Conservation (phyloP, 2,113 vertebrate species). For the Psophia crepitans region DNA sequence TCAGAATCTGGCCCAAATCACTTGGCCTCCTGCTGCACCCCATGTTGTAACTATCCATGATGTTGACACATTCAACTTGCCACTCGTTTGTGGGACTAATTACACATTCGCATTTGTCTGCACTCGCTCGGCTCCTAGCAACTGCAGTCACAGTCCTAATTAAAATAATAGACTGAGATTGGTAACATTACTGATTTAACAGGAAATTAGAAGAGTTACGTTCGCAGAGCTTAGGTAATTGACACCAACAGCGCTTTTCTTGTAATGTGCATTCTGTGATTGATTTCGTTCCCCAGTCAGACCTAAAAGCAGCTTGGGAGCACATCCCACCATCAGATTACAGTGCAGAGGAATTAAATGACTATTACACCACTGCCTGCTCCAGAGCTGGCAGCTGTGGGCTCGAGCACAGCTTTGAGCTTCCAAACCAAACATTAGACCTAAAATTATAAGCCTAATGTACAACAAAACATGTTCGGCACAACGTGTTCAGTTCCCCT, state of each 20-base stretch:
- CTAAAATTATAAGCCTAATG: constrained; percentile 36
- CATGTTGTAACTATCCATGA: constrained; percentile 5
- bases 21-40: constrained; percentile 27
- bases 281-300: constrained; percentile 70
- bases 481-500: background rate
- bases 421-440: constrained; percentile 50
- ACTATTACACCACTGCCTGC: constrained; percentile 35
- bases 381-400: constrained; percentile 30
- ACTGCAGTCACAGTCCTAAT: constrained; percentile 72
- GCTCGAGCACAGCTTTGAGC: background rate
- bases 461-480: background rate
- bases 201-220: constrained; percentile 75
- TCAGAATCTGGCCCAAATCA: constrained; percentile 4
- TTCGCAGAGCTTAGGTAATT: constrained; percentile 73
- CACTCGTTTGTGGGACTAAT: constrained; percentile 68
- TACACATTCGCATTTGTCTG: constrained; percentile 69
- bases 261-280: constrained; percentile 69
- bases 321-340: constrained; percentile 65
- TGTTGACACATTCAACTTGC: constrained; percentile 66
- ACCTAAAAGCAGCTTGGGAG: constrained; percentile 65
- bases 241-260: constrained; percentile 72
- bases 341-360: constrained; percentile 65
- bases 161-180: constrained; percentile 74
- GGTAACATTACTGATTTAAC: constrained; percentile 77
- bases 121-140: constrained; percentile 65